Conservation (phyloP, 2,797 vertebrate genomes). For the Thamnophis elegans region DNA sequence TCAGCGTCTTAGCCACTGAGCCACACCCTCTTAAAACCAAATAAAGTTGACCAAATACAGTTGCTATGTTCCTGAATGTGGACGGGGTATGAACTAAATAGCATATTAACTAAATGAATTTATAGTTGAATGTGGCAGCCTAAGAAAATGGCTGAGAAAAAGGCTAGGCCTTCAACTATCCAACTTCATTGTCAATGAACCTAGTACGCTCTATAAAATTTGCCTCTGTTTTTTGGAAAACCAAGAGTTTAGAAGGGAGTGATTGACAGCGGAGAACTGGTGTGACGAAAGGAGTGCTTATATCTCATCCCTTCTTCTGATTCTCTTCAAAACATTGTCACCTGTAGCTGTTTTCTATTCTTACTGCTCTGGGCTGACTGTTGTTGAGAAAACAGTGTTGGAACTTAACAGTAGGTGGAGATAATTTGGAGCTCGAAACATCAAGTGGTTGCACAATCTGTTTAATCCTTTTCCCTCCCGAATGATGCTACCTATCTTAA, state of each 20-base stretch:
- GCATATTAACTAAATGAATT: neutral
- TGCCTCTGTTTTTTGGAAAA: neutral
- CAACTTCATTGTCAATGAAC: neutral
- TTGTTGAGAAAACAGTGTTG: neutral
- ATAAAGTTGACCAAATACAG: neutral
- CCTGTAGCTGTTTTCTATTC: neutral
- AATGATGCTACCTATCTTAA: neutral
- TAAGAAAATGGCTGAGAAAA: neutral
- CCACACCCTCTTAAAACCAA: neutral
- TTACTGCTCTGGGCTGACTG: neutral
- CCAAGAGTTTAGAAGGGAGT: neutral
- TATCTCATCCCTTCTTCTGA: neutral
- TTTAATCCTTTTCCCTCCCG: neutral
- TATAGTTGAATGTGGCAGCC: neutral
- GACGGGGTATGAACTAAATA: neutral
- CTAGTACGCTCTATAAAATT: neutral
- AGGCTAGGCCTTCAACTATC: neutral
- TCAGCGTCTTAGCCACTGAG: too few species aligned
- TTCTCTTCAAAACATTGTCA: neutral
- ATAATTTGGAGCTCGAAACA: neutral
- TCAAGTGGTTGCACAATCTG: too few species aligned
- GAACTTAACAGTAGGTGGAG: neutral
- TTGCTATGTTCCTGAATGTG: neutral
- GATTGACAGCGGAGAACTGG: neutral
- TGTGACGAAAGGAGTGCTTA: neutral